A percentile compares a stretch with the other conserved stretches of the same genome.
phyloP scores from a whole-genome alignment of 2,888 invertebrate genomes.

The Caenorhabditis sp. region DNA sequence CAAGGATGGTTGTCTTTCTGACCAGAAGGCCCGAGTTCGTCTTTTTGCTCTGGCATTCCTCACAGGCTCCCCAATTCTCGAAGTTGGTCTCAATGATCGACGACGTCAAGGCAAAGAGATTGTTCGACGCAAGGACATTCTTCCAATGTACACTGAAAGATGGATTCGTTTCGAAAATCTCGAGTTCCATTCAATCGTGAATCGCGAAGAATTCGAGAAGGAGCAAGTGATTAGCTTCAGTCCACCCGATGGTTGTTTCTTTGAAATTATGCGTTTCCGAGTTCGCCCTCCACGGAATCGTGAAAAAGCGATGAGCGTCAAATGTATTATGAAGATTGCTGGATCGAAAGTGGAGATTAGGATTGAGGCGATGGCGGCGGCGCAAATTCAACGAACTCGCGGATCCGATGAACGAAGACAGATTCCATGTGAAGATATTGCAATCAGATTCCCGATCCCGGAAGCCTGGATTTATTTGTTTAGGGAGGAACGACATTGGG shows the following conservation, averaged over 20 bases:
- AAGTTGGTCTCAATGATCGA: slow-evolving; percentile 93
- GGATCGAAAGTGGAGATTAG: slow-evolving; percentile 82
- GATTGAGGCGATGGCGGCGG: slow-evolving; percentile 93
- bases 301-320: slow-evolving; percentile 93
- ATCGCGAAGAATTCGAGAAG: slow-evolving; percentile 80
- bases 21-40: slow-evolving; percentile 91
- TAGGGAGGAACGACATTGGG: slow-evolving; percentile 84
- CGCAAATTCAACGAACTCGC: slow-evolving; percentile 72
- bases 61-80: slow-evolving; percentile 90
- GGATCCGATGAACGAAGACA: slow-evolving; percentile 95
- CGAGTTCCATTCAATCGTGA: slow-evolving; percentile 93
- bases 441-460: slow-evolving; percentile 90
- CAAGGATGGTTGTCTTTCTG: slow-evolving; percentile 80
- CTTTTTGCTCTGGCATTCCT: slow-evolving; percentile 94
- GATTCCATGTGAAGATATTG: slow-evolving; percentile 92
- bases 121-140: slow-evolving; percentile 97
- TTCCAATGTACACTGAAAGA: slow-evolving; percentile 93
- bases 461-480: slow-evolving; percentile 99
- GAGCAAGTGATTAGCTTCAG: slow-evolving; percentile 72
- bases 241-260: slow-evolving; percentile 70
- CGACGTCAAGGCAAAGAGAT: slow-evolving; percentile 79
- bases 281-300: slow-evolving; percentile 92
- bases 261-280: slow-evolving; percentile 74
- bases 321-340: slow-evolving; percentile 77
- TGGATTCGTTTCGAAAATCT: slow-evolving; percentile 95